Base-by-base conservation (phyloP, 2,797 vertebrate genomes). In the Allobates femoralis region DNA sequence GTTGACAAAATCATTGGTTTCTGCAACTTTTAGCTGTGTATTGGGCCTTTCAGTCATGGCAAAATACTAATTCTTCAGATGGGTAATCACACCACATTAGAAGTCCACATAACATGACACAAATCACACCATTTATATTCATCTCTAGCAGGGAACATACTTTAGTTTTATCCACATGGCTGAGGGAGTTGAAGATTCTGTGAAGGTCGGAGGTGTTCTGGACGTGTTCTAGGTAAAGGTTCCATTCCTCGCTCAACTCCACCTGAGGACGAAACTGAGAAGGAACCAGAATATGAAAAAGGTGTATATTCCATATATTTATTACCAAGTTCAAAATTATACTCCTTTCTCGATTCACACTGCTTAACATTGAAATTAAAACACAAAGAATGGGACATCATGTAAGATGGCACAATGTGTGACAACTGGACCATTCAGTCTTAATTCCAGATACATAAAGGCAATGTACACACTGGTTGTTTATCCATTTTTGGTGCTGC, bases 171-270 rank as follows among this genome's bases (percentile, higher is more conserved):
- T 99, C 97, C 69, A 98, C 92, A 81, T 97, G 96, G 90, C 91
- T 96, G 88, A 99, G 91, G 83, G 96, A 96, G 91, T 92, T 96
- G 92, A 99, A 99, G 89, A 97, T 92, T 87, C 90, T 94, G 81
- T 97, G 96, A 7, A 98, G 95, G 84, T 96, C 95, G 0, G 91
- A 93, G 87, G 95, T 93, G 87, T 93, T 95, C 82, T 96, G 96
- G 78, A 98, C 91, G 19, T 97, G 95, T 0, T 92, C 90, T 0
- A 97, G 92, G 86, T 96, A 97, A 30, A 79, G 89, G 0, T 96
- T 94, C 98, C 98, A 99, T 30, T 89, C 91, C 1, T 56, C 32
- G 0, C 92, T 92, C 92, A 99, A 88, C 0, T 91, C 91, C 53
- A 94, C 94, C 85, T 2, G 90, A 64, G 94, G 92, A n/a, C 14